Evolutionary conservation across 2,113 vertebrate species (phyloP), one percentile per base, ranked within the genome.

Genomic region (Dicentrarchus labrax): DNA sequence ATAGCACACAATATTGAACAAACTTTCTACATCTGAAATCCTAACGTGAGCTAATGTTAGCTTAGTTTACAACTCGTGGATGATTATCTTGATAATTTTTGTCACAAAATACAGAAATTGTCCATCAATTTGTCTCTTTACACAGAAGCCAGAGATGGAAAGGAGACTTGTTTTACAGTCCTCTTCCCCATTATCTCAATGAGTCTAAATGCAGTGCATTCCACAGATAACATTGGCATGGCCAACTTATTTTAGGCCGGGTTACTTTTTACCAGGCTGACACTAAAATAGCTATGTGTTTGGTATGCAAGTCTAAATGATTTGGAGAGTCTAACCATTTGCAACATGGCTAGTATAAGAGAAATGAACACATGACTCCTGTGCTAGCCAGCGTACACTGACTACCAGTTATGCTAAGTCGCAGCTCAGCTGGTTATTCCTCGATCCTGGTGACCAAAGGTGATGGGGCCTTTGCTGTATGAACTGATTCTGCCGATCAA

Each of bases 121-220:
- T 8, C 50, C 12, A 17, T 62, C 16, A 24, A 5, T 38, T 16
- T 17, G 53, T 68, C 19, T 68, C 17, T 38, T 12, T 16, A 75
- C 12, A 57, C 51, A 21, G 11, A 69, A 82, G 51, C 38, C 12
- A 59, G n/a, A 61, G 38, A 17, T 19, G 22, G 12, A 24, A 47
- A 56, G 21, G 30, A 64, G 45, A 17, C 53, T 70, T 61, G 38
- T 74, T 72, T 11, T 71, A 75, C 77, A 47, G 62, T 22, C 45
- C 64, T 67, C 84, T 78, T 57, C 17, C 4, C 13, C 47, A 0
- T 59, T 86, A 87, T 91, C 87, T 80, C 45, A 56, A 60, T 21
- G n/a, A 50, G 70, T 83, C 80, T 91, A 88, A 91, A 92, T 77
- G 82, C 19, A 78, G 79, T 17, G 11, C 89, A 91, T 94, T 94